Percentiles rank a stretch among this genome's conserved stretches.
Conservation (phyloP, 2,113 vertebrate species). For the Ornithorhynchus anatinus region DNA sequence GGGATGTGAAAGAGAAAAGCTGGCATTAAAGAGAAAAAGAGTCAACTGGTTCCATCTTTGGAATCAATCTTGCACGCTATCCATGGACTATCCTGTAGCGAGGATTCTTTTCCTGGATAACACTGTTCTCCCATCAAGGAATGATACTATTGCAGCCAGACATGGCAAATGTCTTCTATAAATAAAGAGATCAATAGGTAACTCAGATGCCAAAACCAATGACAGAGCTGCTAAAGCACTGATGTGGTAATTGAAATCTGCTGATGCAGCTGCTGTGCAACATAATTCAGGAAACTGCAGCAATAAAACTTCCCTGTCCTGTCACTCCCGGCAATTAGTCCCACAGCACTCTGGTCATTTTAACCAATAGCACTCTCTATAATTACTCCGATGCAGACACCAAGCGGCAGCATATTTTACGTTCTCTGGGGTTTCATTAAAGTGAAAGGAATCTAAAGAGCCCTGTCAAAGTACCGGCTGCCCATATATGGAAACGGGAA, state of each 20-base stretch:
- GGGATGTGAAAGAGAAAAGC: background rate
- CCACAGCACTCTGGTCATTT: conserved; percentile 50
- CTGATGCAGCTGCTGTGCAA: conserved; percentile 58
- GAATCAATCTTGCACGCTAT: background rate
- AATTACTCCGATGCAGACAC: conserved; percentile 49
- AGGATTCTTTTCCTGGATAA: background rate
- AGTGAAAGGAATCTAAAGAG: background rate
- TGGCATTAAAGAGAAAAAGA: background rate
- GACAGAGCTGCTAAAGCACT: conserved; percentile 40
- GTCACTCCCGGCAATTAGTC: conserved; percentile 55
- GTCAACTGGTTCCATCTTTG: background rate
- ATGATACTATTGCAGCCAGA: conserved; percentile 29
- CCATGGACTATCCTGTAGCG: background rate
- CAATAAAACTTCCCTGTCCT: conserved; percentile 57
- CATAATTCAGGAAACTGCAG: conserved; percentile 62
- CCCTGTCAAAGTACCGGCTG: conserved; percentile 24
- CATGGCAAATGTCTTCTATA: conserved; percentile 28
- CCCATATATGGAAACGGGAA: background rate
- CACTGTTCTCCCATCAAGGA: background rate
- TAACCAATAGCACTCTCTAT: conserved; percentile 48
- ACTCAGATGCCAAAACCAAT: conserved; percentile 41
- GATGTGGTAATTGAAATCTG: conserved; percentile 58
- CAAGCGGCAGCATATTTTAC: conserved; percentile 31
- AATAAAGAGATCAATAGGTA: conserved; percentile 58
- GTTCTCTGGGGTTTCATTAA: conserved; percentile 19